Base-by-base conservation (phyloP, 2,797 vertebrate species). In the Arctocebus calabarensis region DNA sequence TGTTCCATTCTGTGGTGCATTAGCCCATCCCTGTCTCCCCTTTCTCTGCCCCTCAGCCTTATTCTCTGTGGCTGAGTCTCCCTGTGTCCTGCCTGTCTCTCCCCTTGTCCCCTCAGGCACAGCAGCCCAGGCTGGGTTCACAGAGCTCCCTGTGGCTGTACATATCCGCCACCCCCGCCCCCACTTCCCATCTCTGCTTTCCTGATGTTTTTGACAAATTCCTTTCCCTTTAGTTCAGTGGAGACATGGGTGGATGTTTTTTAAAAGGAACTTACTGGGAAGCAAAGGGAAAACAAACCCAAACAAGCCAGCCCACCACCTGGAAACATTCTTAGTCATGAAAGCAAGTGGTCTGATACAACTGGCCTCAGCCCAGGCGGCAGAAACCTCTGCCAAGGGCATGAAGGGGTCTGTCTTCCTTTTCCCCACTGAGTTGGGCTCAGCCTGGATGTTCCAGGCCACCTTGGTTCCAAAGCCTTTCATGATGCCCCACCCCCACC, bases 171-270 rank as follows among this genome's bases (percentile, higher is more conserved):
- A 81, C 52, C 40, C 78, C 23, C 27, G 62, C 19, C 68, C 59
- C 27, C 2, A 0, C 57, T 87, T 37, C 79, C 52, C 29, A 20
- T 23, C 45, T 71, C 90, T n/a, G 70, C 64, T 90, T 94, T 57
- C 85, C 79, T 71, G 57, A 85, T 27, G 17, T 73, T 88, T 90
- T 66, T 88, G 59, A 90, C 52, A 79, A 92, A 97, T 97, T 97
- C 97, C 96, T 97, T 96, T 97, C 97, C 83, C 29, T 94, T 96
- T 96, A 97, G 90, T 92, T 97, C 96, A 97, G 92, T 3, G 0
- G 73, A 93, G 90, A 94, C 97, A 88, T 34, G 94, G 97, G 96
- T 87, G 96, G 96, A 92, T 97, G 83, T 97, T 97, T 40, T 96
- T 95, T 70, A 77, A 91, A 96, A 95, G 90, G 83, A 93, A 93